Evolutionary conservation across 2,113 vertebrate genomes (phyloP), one percentile per base, ranked within the genome.

Genomic region (Corythaixoides concolor): DNA sequence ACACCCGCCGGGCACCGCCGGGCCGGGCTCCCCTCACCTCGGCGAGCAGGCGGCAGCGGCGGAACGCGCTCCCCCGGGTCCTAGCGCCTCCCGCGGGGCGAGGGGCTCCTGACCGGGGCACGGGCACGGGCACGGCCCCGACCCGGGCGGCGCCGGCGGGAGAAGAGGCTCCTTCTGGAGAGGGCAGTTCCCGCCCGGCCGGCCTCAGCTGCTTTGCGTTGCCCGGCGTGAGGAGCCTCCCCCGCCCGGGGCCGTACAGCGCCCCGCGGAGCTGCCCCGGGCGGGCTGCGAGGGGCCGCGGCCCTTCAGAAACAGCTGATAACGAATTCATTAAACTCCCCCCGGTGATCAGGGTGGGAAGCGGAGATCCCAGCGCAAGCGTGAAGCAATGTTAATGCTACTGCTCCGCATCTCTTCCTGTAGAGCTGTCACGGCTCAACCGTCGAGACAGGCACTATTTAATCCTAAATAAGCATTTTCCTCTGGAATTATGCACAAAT

Each of bases 381-480:
- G 64, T 4, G 39, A 10, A 20, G 23, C 33, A 1, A 1, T 1
- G 39, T 12, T 11, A 7, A 1, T 4, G 58, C 15, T 23, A 3
- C 49, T 8, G 55, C 39, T 24, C 27, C 3, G 15, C 39, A 1
- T 1, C 33, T 12, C 47, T 9, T 27, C 43, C 37, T 8, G 6
- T 2, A 6, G 22, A 6, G 73, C 62, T 2, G 49, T 5, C 43
- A 1, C 11, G 15, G 69, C 39, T 23, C 23, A 3, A 12, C 41
- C 20, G 4, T 0, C 9, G 12, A 4, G 68, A 4, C n/a, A 6
- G 47, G 18, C 41, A 30, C 39, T 8, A 1, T 8, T 16, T 2
- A 17, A 3, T 16, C 53, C 41, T 41, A 3, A 39, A 28, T 5
- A 6, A 1, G 28, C 77, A 2, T 9, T 18, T 56, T 56, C 16